Evolutionary conservation across 64 coral and sea anemone species (phyloP).

Genomic region (Porites australiensis): DNA sequence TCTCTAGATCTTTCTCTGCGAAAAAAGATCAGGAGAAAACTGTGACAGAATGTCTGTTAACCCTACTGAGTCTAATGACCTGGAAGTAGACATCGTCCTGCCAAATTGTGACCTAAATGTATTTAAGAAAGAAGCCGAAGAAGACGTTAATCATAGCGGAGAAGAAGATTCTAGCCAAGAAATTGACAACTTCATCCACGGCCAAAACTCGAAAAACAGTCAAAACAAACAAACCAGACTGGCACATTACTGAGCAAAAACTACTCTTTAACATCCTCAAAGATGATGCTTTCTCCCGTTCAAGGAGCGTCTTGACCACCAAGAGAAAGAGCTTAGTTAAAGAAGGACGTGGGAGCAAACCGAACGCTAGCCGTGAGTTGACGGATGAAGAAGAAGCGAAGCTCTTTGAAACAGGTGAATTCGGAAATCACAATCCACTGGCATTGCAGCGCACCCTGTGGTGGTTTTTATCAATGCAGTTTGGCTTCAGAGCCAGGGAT

Average conservation of each 20-base stretch:
- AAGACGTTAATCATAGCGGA: not conserved
- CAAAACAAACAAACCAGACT: not conserved
- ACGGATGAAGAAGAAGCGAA: too few species aligned
- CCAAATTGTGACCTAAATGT: not conserved
- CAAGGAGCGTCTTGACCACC: slow-evolving; percentile 1
- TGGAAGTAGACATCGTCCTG: not conserved
- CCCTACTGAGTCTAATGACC: too few species aligned
- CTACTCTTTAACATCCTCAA: not conserved
- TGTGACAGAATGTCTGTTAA: too few species aligned
- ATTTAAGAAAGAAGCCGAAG: not conserved
- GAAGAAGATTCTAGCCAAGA: not conserved
- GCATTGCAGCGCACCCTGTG: slow-evolving; percentile 5
- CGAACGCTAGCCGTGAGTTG: not conserved
- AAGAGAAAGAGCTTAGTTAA: not conserved
- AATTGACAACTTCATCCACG: not conserved
- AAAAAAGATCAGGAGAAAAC: too few species aligned
- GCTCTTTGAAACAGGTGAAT: not conserved
- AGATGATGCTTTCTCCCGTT: not conserved
- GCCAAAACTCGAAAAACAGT: not conserved
- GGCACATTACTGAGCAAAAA: not conserved
- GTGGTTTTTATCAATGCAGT: slow-evolving; percentile 29
- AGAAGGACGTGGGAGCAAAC: not conserved
- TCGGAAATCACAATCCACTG: not conserved
- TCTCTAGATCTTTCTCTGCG: too few species aligned
- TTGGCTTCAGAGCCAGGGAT: slow-evolving; percentile 24